These are phyloP conservation scores for Amphiprion ocellaris DNA, from an alignment of 2,113 vertebrate species.

Conservation along the genomic window DNA sequence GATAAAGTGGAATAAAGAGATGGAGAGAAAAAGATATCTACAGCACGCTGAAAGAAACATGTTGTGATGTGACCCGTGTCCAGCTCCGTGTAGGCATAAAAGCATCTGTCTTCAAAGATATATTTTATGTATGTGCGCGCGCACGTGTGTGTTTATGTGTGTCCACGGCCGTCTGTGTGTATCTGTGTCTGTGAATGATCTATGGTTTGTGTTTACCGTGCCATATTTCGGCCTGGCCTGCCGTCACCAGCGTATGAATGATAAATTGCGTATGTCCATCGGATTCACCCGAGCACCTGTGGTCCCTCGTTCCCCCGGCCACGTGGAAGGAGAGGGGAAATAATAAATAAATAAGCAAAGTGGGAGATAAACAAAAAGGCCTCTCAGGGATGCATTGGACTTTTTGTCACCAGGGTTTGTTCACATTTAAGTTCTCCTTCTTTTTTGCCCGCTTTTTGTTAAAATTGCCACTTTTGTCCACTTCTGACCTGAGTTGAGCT, in stretches of 20 bases:
- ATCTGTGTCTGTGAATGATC: conserved; percentile 81
- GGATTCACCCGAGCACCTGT: conserved; percentile 83
- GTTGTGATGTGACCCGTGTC: conserved; percentile 76
- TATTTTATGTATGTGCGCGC: conserved; percentile 58
- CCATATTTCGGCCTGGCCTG: conserved; percentile 85
- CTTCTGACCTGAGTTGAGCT: background rate
- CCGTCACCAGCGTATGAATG: conserved; percentile 83
- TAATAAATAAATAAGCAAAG: conserved; percentile 56
- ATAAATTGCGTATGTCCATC: conserved; percentile 87
- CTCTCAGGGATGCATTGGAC: background rate
- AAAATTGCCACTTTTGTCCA: background rate
- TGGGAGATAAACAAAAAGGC: conserved; percentile 51
- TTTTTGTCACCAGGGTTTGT: conserved; percentile 8
- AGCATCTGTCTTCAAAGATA: conserved; percentile 75
- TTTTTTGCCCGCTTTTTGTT: background rate
- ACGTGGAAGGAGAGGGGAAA: conserved; percentile 53
- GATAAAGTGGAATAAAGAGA: conserved; percentile 66
- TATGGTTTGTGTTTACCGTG: conserved; percentile 90
- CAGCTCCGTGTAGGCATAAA: conserved; percentile 63
- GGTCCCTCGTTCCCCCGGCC: conserved; percentile 74
- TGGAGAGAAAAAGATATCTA: conserved; percentile 55
- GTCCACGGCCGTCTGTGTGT: conserved; percentile 61
- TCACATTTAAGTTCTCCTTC: background rate
- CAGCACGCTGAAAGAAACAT: conserved; percentile 51
- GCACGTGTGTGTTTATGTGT: conserved; percentile 46